A percentile compares a stretch with the other conserved stretches of the same genome.
phyloP scores from a whole-genome alignment of 2,888 invertebrate species.

The Cylindroiulus punctatus region DNA sequence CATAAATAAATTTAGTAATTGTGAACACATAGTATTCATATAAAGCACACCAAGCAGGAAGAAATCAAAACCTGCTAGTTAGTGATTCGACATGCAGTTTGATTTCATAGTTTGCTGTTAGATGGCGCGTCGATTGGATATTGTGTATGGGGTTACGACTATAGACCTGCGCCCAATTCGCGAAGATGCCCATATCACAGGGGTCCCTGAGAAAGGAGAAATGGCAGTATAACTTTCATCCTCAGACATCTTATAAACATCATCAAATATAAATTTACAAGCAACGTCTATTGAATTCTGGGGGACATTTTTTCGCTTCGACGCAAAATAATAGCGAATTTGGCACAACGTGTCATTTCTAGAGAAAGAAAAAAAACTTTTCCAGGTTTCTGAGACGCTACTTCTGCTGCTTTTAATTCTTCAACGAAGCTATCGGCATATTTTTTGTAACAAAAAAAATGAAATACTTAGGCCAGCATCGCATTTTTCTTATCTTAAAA shows the following conservation, averaged over 20 bases:
- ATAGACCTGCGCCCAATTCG: not conserved
- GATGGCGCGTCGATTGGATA: no score
- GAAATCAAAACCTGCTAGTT: no score
- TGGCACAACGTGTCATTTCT: not conserved
- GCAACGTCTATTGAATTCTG: constrained; percentile 17
- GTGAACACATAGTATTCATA: no score
- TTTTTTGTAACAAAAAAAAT: not conserved
- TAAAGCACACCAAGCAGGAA: no score
- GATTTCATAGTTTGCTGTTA: no score
- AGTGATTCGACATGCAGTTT: no score
- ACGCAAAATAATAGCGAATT: constrained; percentile 3
- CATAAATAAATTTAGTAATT: no score
- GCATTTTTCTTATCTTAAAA: constrained; percentile 32
- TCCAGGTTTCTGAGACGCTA: not conserved
- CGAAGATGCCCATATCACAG: not conserved
- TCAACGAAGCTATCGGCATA: not conserved
- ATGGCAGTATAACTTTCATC: constrained; percentile 25
- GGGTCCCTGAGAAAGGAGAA: not conserved
- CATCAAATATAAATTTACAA: constrained; percentile 24
- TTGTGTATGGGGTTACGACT: no score
- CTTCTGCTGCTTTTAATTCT: not conserved
- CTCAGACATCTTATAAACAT: constrained; percentile 5
- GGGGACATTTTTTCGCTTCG: not conserved
- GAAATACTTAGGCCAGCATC: constrained; percentile 11
- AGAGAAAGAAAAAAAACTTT: not conserved